Percentiles rank a stretch among this genome's conserved stretches.
These are phyloP conservation scores for Hypanus sabinus DNA, from an alignment of 2,113 vertebrate species.

Conservation along the genomic window DNA sequence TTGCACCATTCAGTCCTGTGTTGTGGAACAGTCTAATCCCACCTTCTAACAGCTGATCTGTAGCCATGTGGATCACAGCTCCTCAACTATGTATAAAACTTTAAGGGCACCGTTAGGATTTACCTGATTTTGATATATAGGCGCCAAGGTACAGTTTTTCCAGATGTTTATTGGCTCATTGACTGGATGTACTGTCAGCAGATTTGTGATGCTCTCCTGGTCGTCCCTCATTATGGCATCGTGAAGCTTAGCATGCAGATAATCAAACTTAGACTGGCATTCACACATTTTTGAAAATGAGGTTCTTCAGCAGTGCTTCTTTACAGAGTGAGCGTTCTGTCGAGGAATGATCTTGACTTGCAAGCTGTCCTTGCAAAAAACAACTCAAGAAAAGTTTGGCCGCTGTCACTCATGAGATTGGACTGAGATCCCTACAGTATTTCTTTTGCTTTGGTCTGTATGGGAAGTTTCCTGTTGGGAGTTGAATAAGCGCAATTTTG, in stretches of 20 bases:
- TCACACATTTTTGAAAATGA: not conserved
- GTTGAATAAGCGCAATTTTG: not conserved
- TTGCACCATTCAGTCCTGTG: too few relatives aligned
- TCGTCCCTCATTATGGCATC: slow-evolving; percentile 46
- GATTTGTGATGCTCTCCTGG: slow-evolving; percentile 1
- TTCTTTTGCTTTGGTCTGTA: too few relatives aligned
- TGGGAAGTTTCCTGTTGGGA: not conserved
- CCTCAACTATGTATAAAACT: not conserved
- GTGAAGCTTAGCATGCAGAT: slow-evolving; percentile 37
- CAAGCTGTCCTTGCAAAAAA: not conserved
- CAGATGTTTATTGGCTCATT: slow-evolving; percentile 45
- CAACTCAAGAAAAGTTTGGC: not conserved
- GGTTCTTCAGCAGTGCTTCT: not conserved
- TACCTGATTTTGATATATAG: slow-evolving; percentile 45
- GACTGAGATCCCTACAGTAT: not conserved
- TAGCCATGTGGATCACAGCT: too few relatives aligned
- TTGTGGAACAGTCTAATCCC: too few relatives aligned
- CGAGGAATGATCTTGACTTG: not conserved
- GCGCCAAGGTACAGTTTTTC: slow-evolving; percentile 29
- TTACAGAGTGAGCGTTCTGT: not conserved
- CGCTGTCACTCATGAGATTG: not conserved
- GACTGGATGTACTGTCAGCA: slow-evolving; percentile 44
- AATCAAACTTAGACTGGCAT: not conserved
- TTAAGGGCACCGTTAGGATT: not conserved
- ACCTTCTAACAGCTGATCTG: too few relatives aligned